Evolutionary conservation across 2,113 vertebrate genomes (phyloP), one percentile per base, ranked within the genome.

Genomic region (Solea solea): DNA sequence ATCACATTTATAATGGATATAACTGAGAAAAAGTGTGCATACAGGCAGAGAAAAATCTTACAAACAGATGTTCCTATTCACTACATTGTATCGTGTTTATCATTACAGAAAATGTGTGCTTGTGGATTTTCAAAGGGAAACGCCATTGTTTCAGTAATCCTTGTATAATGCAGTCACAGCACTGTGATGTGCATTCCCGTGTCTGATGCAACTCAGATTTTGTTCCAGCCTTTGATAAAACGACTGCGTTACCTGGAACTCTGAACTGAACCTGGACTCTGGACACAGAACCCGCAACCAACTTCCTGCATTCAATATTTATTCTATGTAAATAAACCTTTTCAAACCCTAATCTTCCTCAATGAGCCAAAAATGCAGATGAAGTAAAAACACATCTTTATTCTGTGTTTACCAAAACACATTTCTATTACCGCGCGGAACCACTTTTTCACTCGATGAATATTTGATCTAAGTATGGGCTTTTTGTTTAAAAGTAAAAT

Each of bases 391-490:
- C 25, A 54, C 25, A 71, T 78, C 56, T 65, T 59, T 54, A 57
- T 54, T 58, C 25, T 45, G 34, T 49, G 42, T 63, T 76, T 74
- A 62, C 58, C 39, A 62, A 59, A 68, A 14, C 15, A 56, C 70
- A 72, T 16, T 48, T 27, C 34, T 40, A 44, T 57, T 40, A 9
- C 15, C 49, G 15, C 39, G 39, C 59, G 15, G 51, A 53, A 53
- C 25, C 57, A 53, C 34, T 65, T 81, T 71, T 25, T 13, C 27
- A 50, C 27, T 34, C 16, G 46, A 63, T 87, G 55, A 64, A 87
- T 84, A 76, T 82, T 81, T 85, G 57, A 84, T 84, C 41, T 10
- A 63, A 66, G 44, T 10, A 11, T 63, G 76, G 21, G 28, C 56
- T 42, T 56, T 27, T 61, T 57, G 56, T 72, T 27, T 68, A 46